phyloP scores from a whole-genome alignment of 2,888 invertebrate genomes.

The Platycnemis pennipes region DNA sequence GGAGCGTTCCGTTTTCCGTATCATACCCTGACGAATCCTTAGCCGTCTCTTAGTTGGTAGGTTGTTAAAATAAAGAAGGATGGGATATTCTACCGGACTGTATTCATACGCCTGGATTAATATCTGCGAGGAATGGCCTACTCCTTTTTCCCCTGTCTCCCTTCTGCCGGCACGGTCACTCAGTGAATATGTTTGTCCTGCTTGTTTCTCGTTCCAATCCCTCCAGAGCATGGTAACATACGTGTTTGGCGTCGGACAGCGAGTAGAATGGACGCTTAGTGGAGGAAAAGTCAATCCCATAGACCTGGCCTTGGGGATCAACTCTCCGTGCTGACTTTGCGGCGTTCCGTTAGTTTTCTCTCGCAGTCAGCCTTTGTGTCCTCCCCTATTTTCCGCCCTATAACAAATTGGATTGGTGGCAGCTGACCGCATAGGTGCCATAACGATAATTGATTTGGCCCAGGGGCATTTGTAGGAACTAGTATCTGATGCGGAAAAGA shows the following conservation, averaged over 20 bases:
- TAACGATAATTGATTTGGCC: too few species aligned
- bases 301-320: background rate
- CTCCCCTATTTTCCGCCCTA: too few species aligned
- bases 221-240: background rate
- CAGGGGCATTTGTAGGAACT: too few species aligned
- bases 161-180: too few species aligned
- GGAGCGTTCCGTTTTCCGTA: background rate
- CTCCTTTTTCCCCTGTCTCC: background rate
- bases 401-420: too few species aligned
- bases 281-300: background rate
- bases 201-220: background rate
- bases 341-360: background rate
- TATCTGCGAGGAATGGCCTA: background rate
- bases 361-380: background rate
- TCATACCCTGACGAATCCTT: too few species aligned
- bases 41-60: too few species aligned
- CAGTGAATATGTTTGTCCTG: background rate
- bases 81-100: too few species aligned
- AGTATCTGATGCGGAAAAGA: too few species aligned
- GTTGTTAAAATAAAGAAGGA: too few species aligned
- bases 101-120: background rate
- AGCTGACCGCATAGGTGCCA: too few species aligned
- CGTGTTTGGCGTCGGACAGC: background rate
- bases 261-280: background rate
- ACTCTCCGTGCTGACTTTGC: background rate